Percentiles rank a stretch among this genome's conserved stretches.
These are phyloP conservation scores for Grapholita molesta DNA, from an alignment of 1,140 invertebrate genomes.

Conservation along the genomic window DNA sequence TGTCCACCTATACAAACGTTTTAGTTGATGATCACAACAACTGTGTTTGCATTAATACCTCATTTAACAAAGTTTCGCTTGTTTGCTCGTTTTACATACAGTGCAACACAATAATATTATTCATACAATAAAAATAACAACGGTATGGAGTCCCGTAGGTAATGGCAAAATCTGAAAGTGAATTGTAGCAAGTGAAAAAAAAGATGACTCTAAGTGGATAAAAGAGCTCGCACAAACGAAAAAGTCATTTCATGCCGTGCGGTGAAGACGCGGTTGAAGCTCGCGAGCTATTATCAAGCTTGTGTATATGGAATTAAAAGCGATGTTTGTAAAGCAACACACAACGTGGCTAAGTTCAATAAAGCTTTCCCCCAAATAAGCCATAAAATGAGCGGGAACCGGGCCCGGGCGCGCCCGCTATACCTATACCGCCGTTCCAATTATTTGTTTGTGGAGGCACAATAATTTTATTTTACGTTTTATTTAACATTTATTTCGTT, in stretches of 20 bases:
- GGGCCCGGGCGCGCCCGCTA: constrained; percentile 49
- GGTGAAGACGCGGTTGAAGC: constrained; percentile 45
- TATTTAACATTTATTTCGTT: constrained; percentile 78
- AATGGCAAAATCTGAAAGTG: constrained; percentile 73
- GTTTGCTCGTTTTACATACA: not conserved
- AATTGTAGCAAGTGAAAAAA: constrained; percentile 74
- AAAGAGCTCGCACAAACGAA: constrained; percentile 71
- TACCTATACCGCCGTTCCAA: constrained; percentile 67
- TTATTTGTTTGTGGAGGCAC: constrained; percentile 76
- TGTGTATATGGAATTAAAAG: constrained; percentile 35
- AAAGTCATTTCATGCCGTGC: constrained; percentile 71
- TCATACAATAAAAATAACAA: constrained; percentile 68
- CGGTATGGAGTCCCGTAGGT: constrained; percentile 36
- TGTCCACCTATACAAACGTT: no score
- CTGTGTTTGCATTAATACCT: not conserved
- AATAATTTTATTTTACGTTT: constrained; percentile 77
- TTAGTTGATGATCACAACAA: no score
- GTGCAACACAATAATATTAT: constrained; percentile 41
- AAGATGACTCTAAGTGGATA: constrained; percentile 75
- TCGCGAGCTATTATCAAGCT: constrained; percentile 24
- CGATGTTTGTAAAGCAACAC: constrained; percentile 38
- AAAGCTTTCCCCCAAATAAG: constrained; percentile 77
- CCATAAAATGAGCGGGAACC: constrained; percentile 69
- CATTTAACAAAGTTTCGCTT: not conserved
- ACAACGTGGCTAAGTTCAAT: constrained; percentile 70